Evolutionary conservation across 2,888 invertebrate species (phyloP).

Genomic region (Podotricha telesiphe): DNA sequence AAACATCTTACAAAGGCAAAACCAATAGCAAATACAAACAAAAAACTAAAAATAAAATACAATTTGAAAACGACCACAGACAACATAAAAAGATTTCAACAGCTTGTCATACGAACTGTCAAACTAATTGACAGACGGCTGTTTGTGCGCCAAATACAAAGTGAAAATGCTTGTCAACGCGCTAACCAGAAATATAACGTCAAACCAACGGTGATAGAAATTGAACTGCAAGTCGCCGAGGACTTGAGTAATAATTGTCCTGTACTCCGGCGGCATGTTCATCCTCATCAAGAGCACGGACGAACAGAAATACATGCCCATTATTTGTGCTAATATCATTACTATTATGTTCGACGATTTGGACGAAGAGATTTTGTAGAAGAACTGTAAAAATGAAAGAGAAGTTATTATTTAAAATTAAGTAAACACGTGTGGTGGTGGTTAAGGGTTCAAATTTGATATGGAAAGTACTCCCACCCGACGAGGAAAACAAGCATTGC

Average conservation of each 20-base stretch:
- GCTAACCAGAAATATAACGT: constrained; percentile 98
- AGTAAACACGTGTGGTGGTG: no score
- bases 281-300: constrained; percentile 98
- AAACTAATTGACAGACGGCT: constrained; percentile 84
- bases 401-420: no score
- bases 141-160: constrained; percentile 97
- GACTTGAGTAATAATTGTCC: constrained; percentile 93
- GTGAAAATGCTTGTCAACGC: constrained; percentile 98
- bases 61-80: not conserved
- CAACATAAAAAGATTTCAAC: not conserved
- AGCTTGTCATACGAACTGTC: not conserved
- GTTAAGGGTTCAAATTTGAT: no score
- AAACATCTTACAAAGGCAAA: no score
- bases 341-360: constrained; percentile 99
- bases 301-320: constrained; percentile 99
- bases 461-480: no score
- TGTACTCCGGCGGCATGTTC: constrained; percentile 99
- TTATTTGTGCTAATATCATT: constrained; percentile 97
- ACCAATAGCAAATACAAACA: no score
- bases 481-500: no score
- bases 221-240: constrained; percentile 98
- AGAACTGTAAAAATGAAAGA: constrained; percentile 88
- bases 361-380: constrained; percentile 99
- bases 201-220: constrained; percentile 99
- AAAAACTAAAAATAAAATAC: not conserved